Percentiles rank a stretch among this genome's conserved stretches.
Evolutionary conservation across 2,113 vertebrate genomes (phyloP).

Genomic region (Myotis lucifugus): DNA sequence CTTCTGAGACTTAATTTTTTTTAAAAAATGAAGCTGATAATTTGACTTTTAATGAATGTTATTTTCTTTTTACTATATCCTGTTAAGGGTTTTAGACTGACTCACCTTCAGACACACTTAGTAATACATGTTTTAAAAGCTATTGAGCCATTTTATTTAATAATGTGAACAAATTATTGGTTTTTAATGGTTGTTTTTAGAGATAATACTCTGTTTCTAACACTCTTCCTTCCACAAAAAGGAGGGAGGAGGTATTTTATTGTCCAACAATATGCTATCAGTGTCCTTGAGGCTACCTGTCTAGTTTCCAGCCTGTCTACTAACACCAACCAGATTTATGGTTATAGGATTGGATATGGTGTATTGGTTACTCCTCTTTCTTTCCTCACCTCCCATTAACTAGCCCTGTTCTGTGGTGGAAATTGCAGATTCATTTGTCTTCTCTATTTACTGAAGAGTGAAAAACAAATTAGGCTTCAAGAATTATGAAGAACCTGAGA

Average conservation of each 20-base stretch:
- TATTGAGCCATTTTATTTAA: neutral
- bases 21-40: neutral
- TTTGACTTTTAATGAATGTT: neutral
- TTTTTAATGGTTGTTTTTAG: neutral
- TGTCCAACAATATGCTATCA: neutral
- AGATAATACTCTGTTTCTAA: slow-evolving; percentile 19
- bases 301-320: neutral
- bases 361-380: neutral
- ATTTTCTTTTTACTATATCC: neutral
- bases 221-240: neutral
- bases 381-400: neutral
- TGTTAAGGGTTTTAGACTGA: neutral
- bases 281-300: neutral
- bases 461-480: neutral
- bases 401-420: neutral
- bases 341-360: neutral
- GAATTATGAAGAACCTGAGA: neutral
- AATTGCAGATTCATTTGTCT: neutral
- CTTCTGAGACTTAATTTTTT: neutral
- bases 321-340: neutral
- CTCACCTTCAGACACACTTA: neutral
- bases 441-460: neutral
- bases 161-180: neutral
- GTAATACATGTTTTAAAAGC: neutral
- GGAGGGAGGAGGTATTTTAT: neutral